These are phyloP conservation scores for Nasonia oneida DNA, from an alignment of 2,888 invertebrate genomes.

Conservation along the genomic window DNA sequence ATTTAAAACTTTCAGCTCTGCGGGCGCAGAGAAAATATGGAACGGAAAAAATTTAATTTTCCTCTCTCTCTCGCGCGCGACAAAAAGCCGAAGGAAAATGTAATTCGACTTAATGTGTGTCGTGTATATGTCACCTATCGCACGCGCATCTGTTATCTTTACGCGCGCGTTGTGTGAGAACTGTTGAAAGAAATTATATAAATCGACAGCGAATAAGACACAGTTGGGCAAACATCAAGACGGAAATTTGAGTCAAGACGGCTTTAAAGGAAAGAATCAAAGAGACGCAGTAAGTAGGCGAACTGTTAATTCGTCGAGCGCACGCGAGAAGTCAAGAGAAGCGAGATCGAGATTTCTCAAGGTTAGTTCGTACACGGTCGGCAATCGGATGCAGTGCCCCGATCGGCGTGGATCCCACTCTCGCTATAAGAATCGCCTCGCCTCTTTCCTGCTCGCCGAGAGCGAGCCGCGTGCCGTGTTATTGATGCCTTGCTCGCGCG, in stretches of 20 bases:
- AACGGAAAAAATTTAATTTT: neutral
- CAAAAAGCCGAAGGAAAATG: neutral
- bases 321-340: neutral
- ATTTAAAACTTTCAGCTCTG: neutral
- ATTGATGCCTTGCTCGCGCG: neutral
- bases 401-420: neutral
- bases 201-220: neutral
- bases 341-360: neutral
- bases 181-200: neutral
- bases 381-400: constrained; percentile 17
- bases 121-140: too few relatives aligned
- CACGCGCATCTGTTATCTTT: too few relatives aligned
- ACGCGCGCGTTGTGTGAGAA: too few relatives aligned
- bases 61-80: neutral
- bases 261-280: neutral
- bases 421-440: neutral
- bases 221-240: neutral
- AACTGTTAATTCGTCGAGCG: neutral
- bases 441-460: neutral
- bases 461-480: neutral
- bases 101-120: neutral
- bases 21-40: neutral
- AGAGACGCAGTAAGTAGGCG: neutral
- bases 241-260: too few relatives aligned
- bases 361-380: neutral